Percentiles rank a stretch among this genome's conserved stretches.
Conservation (phyloP, 2,797 vertebrate species). For the Eulemur coronatus region DNA sequence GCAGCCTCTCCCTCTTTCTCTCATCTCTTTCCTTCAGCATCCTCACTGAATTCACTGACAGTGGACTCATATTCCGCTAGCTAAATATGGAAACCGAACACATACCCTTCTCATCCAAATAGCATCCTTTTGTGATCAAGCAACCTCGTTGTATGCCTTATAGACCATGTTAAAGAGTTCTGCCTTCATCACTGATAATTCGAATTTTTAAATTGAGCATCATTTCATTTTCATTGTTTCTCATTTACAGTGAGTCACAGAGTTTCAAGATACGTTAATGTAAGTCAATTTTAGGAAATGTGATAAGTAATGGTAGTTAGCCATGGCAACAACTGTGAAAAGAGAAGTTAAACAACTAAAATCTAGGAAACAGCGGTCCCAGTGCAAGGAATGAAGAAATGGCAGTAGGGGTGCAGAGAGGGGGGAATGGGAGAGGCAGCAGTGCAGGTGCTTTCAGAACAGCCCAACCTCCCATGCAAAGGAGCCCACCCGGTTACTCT, state of each 20-base stretch:
- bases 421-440: no score
- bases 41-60: background rate
- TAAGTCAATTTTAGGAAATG: background rate
- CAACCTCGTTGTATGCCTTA: background rate
- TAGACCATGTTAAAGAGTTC: background rate
- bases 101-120: background rate
- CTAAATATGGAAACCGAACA: background rate
- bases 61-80: background rate
- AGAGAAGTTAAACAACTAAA: background rate
- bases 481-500: background rate
- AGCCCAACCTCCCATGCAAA: background rate
- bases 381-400: background rate
- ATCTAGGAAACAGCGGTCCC: background rate
- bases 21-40: background rate
- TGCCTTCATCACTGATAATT: background rate
- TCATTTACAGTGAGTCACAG: background rate
- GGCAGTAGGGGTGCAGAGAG: background rate
- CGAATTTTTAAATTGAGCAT: background rate
- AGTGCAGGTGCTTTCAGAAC: background rate
- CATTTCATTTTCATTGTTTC: background rate
- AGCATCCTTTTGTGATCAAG: background rate
- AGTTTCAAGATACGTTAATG: background rate
- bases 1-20: background rate
- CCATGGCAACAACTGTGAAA: background rate
- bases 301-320: background rate